Evolutionary conservation across 30 jellyfish, hydroid and myxozoan genomes (phyloP).

Genomic region (Aurelia aurita complex sp. Pacific): DNA sequence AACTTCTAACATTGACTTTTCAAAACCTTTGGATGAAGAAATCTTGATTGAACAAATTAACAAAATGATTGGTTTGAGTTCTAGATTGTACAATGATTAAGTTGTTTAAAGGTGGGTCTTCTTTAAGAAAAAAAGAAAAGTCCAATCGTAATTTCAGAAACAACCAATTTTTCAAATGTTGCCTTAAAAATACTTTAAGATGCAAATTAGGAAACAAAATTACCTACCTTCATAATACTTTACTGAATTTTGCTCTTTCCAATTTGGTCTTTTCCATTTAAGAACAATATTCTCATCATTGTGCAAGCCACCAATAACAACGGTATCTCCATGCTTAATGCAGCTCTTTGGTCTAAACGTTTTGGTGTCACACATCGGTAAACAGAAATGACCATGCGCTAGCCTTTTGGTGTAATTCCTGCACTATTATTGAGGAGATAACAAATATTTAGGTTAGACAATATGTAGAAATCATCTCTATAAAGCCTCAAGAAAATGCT

Average conservation of each 20-base stretch:
- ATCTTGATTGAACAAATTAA: too few species aligned
- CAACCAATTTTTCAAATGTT: too few species aligned
- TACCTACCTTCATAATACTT: slow-evolving; percentile 2
- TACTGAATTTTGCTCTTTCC: slow-evolving; percentile 1
- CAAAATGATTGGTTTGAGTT: too few species aligned
- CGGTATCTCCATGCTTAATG: slow-evolving; percentile 72
- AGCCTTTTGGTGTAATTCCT: slow-evolving; percentile 33
- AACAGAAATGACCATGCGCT: slow-evolving; percentile 75
- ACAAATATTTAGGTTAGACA: not conserved
- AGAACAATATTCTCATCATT: slow-evolving; percentile 38
- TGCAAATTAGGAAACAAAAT: not conserved
- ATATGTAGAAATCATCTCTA: too few species aligned
- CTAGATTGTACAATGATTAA: too few species aligned
- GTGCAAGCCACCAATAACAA: slow-evolving; percentile 53
- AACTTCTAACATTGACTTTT: too few species aligned
- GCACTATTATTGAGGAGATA: slow-evolving; percentile 46
- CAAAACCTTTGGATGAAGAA: too few species aligned
- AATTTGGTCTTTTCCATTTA: slow-evolving; percentile 34
- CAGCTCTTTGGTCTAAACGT: slow-evolving; percentile 38
- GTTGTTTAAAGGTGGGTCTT: too few species aligned
- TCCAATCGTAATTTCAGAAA: too few species aligned
- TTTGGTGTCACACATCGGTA: slow-evolving; percentile 45
- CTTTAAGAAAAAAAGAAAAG: too few species aligned
- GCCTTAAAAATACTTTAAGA: too few species aligned
- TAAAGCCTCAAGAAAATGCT: too few species aligned